Base-by-base conservation (phyloP, 1,140 invertebrate species). In the Sycophila sp. region DNA sequence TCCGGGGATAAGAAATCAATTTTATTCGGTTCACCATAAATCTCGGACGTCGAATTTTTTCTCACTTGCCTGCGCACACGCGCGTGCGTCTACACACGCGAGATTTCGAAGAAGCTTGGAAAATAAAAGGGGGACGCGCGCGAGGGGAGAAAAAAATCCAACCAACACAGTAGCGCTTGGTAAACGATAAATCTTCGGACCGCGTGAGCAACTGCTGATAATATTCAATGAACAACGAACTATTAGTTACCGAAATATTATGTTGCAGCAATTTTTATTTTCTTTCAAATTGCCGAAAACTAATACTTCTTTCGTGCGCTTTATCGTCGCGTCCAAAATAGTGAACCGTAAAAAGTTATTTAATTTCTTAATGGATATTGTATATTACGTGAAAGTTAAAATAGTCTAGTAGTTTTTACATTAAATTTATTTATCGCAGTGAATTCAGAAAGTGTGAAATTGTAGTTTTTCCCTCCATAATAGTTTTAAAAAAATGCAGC, bases 151-250 rank as follows among this genome's bases (percentile, higher is more conserved):
- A 24, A 49, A 24, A 49, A 24, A 26, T 49, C 22, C 26, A 49
- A 13, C 1, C 5, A 55, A 45, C 19, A 45, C 19, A 45, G 13
- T n/a, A 19, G 40, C n/a, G 42, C 24, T 28, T 10, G 47, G 6
- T 7, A n/a, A n/a, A 42, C 4, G 17, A 28, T 8, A 53, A 26
- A 53, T 30, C 13, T 28, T 22, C 28, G 3, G 22, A 26, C 4
- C 13, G 49, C 4, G 28, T 26, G 15, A n/a, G 24, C 24, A 17
- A 15, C 45, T 7, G 24, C 36, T 67, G 64, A 67, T 56, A 67
- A 67, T 55, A 55, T 67, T 56, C 64, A 67, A 38, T 67, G 64
- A 67, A 30, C 51, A n/a, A 17, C 32, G 24, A 17, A 15, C 40
- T n/a, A n/a, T n/a, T n/a, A n/a, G n/a, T n/a, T n/a, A n/a, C n/a